Evolutionary conservation across 2,888 invertebrate genomes (phyloP), one percentile per base, ranked within the genome.

Genomic region (Bembecia ichneumoniformis): DNA sequence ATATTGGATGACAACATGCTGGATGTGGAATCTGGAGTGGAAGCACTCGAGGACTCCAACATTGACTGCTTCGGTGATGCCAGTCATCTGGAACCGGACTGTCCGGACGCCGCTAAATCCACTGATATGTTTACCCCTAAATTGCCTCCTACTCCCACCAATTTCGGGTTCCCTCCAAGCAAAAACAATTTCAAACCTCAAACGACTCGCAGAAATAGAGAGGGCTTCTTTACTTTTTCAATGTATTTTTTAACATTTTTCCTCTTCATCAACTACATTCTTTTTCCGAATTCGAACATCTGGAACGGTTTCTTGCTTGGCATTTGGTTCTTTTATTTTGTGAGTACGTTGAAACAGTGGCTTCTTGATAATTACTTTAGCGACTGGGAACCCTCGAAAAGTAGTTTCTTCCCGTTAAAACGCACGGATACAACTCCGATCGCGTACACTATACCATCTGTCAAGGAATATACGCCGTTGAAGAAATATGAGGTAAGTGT

Each of bases 381-480:
- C 58, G 81, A 83, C 3, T 62, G 60, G 52, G 82, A 82, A 14
- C 66, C 71, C 7, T 62, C 59, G 36, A 71, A 60, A 36, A 55
- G 57, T 1, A 63, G 63, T 34, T 65, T 67, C 17, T 63, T 79
- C 14, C 75, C 73, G 50, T 49, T 78, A 48, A 79, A 77, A 48
- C 62, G 71, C 1, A 74, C 61, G 48, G 70, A 59, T 53, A 52
- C 61, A 4, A 52, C 62, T 47, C 75, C 77, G 0, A 45, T 62
- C 11, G 64, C 82, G 0, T 77, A 91, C 51, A 90, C 91, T 55
- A 89, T 92, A 64, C 90, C 90, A 1, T 89, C 90, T 1, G 89
- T 89, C 13, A 90, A 90, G 59, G 92, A 92, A 62, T 89, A 91
- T 60, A 88, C 75, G 55, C 90, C 90, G 3, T 57, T 90, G 54